These are phyloP conservation scores for Onychostruthus taczanowskii DNA, from an alignment of 2,113 vertebrate genomes.

Conservation along the genomic window DNA sequence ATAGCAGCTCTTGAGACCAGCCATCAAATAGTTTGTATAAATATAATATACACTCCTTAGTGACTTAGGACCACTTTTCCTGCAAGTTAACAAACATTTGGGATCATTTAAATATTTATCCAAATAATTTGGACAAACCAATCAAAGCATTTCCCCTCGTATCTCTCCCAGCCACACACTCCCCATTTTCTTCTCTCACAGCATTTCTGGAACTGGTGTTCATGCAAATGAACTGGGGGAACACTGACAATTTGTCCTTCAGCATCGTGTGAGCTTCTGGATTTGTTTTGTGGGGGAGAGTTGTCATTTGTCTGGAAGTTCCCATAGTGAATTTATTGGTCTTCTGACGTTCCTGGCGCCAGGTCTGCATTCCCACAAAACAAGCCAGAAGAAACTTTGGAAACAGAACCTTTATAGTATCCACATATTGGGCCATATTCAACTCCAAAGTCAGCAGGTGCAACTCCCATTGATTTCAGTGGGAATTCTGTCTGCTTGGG, in stretches of 20 bases:
- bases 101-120: not conserved
- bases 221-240: conserved; percentile 7
- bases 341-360: conserved; percentile 48
- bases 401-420: conserved; percentile 53
- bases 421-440: conserved; percentile 50
- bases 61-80: not conserved
- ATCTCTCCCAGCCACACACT: not conserved
- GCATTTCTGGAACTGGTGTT: not conserved
- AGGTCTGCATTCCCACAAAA: conserved; percentile 58
- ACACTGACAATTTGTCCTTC: conserved; percentile 41
- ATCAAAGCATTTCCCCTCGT: not conserved
- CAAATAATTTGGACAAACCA: not conserved
- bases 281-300: not conserved
- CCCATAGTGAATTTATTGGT: conserved; percentile 56
- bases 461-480: conserved; percentile 51
- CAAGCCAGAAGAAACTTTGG: conserved; percentile 53
- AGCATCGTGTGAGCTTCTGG: conserved; percentile 39
- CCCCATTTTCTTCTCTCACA: not conserved
- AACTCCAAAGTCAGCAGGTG: conserved; percentile 56
- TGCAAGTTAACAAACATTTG: not conserved
- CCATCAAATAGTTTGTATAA: not conserved
- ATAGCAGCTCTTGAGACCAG: not conserved
- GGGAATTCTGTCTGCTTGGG: conserved; percentile 51
- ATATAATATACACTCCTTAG: not conserved
- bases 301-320: conserved; percentile 61